Base-by-base conservation (phyloP, 2,888 invertebrate species). In the Eudasyphora cyanicolor region DNA sequence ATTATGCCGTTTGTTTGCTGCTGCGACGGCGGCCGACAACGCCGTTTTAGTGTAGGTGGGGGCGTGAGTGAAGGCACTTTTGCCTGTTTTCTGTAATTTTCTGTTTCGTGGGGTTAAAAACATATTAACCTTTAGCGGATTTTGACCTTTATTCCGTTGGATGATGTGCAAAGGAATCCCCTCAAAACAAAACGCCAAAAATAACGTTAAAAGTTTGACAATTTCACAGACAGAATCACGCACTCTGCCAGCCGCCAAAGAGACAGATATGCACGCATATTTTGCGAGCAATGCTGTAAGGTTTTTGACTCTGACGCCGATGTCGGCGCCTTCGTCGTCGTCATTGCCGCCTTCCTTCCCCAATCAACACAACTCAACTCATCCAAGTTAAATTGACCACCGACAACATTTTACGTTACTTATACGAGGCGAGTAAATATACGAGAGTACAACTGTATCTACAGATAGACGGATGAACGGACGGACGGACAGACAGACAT, bases 101-200 rank as follows among this genome's bases (percentile, higher is more conserved):
- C 0, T 60, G 29, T n/a, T n/a, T n/a, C n/a, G n/a, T 60, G 75
- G 76, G 78, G 76, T 84, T 79, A 69, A 81, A 70, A 73, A 81
- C 71, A 57, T 75, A 64, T 73, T 62, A 81, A 84, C 29, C 73
- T 81, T 78, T 73, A 29, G 19, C 54, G 77, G 70, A 76, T 80
- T 78, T 81, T 81, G 81, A 84, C 78, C 84, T 84, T 84, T 83
- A 79, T 71, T n/a, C n/a, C n/a, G 32, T 21, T 42, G n/a, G n/a
- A 14, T 27, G 29, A 21, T 35, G 57, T 57, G 6, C 12, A 29
- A 49, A 62, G 2, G 10, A 45, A 14, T n/a, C 45, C 12, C 45
- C 45, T n/a, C 45, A n/a, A n/a, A n/a, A n/a, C n/a, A n/a, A n/a
- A n/a, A n/a, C n/a, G n/a, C n/a, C n/a, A n/a, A n/a, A n/a, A n/a